Percentiles rank a stretch among this genome's conserved stretches.
Evolutionary conservation across 2,888 invertebrate genomes (phyloP).

Genomic region (Homarus gammarus): DNA sequence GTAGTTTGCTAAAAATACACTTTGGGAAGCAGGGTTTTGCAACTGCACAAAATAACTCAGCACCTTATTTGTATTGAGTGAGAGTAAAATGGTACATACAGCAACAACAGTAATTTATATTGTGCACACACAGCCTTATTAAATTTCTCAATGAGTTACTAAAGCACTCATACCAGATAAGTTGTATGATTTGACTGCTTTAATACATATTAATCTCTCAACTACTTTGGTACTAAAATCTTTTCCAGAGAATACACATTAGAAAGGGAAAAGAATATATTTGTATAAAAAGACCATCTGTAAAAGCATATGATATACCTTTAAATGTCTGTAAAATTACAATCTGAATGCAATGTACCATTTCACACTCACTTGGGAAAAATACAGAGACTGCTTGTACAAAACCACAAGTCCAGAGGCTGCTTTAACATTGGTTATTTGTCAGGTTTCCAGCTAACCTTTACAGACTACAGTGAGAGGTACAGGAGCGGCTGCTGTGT

Average conservation of each 20-base stretch:
- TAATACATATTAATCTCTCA: slow-evolving; percentile 18
- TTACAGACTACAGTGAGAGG: slow-evolving; percentile 1
- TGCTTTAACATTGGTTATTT: not conserved
- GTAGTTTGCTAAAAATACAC: slow-evolving; percentile 63
- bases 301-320: slow-evolving; percentile 52
- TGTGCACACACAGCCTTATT: slow-evolving; percentile 59
- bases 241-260: slow-evolving; percentile 31
- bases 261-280: slow-evolving; percentile 26
- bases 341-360: slow-evolving; percentile 49
- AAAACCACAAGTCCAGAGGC: slow-evolving; percentile 25
- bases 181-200: not conserved
- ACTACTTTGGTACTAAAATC: slow-evolving; percentile 45
- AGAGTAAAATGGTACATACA: slow-evolving; percentile 55
- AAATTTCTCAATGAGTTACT: slow-evolving; percentile 3
- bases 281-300: slow-evolving; percentile 63
- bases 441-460: slow-evolving; percentile 7
- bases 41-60: slow-evolving; percentile 62
- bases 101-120: slow-evolving; percentile 42
- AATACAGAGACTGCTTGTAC: slow-evolving; percentile 37
- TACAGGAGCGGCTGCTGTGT: slow-evolving; percentile 23
- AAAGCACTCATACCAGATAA: slow-evolving; percentile 6
- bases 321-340: slow-evolving; percentile 32
- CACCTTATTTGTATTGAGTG: slow-evolving; percentile 58
- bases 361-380: slow-evolving; percentile 40
- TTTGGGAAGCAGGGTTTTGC: slow-evolving; percentile 64